Conservation (phyloP, 2,888 invertebrate genomes). For the Nowickia ferox region DNA sequence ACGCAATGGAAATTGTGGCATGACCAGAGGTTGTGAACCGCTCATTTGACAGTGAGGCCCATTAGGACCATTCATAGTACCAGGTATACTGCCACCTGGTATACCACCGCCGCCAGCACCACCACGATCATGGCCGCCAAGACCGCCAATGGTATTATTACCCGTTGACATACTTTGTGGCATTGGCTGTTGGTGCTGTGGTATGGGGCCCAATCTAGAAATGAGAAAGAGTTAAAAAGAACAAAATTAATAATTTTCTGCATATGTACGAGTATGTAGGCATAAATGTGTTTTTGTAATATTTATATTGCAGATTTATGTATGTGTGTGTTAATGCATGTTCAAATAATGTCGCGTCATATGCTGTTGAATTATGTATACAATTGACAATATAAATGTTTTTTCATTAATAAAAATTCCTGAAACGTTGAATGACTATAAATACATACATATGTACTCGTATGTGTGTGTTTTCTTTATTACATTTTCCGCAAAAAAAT, state of each 20-base stretch:
- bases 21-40: slow-evolving; percentile 90
- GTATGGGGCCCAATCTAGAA: slow-evolving; percentile 82
- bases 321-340: slow-evolving; percentile 54
- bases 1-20: slow-evolving; percentile 94
- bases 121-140: slow-evolving; percentile 81
- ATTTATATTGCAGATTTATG: slow-evolving; percentile 55
- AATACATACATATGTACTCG: background rate
- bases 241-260: slow-evolving; percentile 61
- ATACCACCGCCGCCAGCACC: slow-evolving; percentile 76
- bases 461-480: slow-evolving; percentile 33
- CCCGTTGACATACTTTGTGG: slow-evolving; percentile 86
- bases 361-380: slow-evolving; percentile 73
- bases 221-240: slow-evolving; percentile 12
- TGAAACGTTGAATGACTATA: slow-evolving; percentile 63
- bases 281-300: slow-evolving; percentile 15
- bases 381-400: slow-evolving; percentile 73
- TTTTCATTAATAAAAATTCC: slow-evolving; percentile 64
- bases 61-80: slow-evolving; percentile 80
- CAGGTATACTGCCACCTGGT: slow-evolving; percentile 76
- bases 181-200: slow-evolving; percentile 83
- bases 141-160: slow-evolving; percentile 84
- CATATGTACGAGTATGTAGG: slow-evolving; percentile 18
- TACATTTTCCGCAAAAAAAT: slow-evolving; percentile 4
- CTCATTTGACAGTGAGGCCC: slow-evolving; percentile 88
- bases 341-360: slow-evolving; percentile 72